phyloP scores from a whole-genome alignment of 1,140 invertebrate species.

The Tribolium castaneum region DNA sequence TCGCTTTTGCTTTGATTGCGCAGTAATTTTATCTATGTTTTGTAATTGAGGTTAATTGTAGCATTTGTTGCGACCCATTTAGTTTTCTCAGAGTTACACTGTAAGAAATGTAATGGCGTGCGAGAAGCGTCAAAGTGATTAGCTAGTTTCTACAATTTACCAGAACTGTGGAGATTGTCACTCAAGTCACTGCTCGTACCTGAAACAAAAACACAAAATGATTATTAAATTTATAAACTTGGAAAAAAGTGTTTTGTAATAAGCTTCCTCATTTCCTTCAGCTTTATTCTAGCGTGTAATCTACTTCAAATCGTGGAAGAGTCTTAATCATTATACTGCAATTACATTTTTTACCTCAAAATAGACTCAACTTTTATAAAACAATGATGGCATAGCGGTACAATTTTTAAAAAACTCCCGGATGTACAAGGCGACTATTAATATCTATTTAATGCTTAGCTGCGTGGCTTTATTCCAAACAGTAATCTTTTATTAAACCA shows the following conservation, averaged over 20 bases:
- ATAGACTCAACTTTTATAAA: neutral
- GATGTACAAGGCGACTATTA: neutral
- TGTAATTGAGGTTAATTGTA: conserved; percentile 12
- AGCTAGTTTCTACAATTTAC: too few relatives aligned
- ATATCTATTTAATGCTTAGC: neutral
- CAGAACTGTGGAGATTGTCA: too few relatives aligned
- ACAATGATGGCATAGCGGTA: neutral
- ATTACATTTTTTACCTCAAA: neutral
- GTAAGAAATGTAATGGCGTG: neutral
- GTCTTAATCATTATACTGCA: neutral
- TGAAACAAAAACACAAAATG: too few relatives aligned
- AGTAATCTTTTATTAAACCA: too few relatives aligned
- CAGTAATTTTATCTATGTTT: neutral
- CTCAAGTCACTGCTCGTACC: too few relatives aligned
- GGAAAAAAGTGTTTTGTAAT: too few relatives aligned
- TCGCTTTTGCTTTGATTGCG: neutral
- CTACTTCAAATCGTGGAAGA: neutral
- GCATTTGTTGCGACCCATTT: neutral
- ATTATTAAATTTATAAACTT: too few relatives aligned
- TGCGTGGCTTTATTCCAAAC: neutral
- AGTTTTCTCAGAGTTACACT: neutral
- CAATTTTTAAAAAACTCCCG: neutral
- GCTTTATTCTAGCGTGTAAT: neutral
- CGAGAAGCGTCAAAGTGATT: neutral
- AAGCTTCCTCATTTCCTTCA: too few relatives aligned